Conservation (phyloP, 2,888 invertebrate species). For the Parascotia fuliginaria region DNA sequence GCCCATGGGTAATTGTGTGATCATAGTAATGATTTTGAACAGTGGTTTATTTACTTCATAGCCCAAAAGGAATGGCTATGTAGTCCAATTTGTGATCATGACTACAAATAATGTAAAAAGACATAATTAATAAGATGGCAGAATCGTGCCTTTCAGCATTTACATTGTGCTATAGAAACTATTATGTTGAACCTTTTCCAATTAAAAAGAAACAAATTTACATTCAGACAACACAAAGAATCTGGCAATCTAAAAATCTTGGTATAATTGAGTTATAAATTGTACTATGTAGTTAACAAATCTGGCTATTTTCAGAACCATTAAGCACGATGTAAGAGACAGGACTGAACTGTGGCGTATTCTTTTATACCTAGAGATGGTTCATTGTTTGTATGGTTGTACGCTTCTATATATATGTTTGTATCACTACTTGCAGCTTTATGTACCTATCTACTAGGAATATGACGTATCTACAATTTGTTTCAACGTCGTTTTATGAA, state of each 20-base stretch:
- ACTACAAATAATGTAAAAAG: conserved; percentile 37
- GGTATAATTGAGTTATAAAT: conserved; percentile 48
- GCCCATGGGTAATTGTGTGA: conserved; percentile 48
- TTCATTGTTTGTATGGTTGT: conserved; percentile 39
- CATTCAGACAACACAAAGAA: conserved; percentile 20
- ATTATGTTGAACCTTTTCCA: not conserved
- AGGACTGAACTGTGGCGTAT: conserved; percentile 29
- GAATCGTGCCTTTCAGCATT: conserved; percentile 2
- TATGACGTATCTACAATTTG: not conserved
- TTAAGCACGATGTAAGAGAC: conserved; percentile 46
- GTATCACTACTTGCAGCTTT: conserved; percentile 13
- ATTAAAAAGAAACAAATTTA: conserved; percentile 23
- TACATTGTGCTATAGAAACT: not conserved
- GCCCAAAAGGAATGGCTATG: conserved; percentile 25
- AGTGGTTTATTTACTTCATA: conserved; percentile 37
- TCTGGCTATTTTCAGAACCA: conserved; percentile 45
- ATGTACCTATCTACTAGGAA: conserved; percentile 11
- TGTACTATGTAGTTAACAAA: conserved; percentile 35
- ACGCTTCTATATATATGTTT: too few species aligned
- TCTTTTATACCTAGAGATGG: conserved; percentile 45
- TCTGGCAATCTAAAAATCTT: conserved; percentile 34
- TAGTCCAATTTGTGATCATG: conserved; percentile 9
- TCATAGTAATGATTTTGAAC: conserved; percentile 40
- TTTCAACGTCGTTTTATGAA: conserved; percentile 24
- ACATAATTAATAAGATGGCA: conserved; percentile 10